Percentiles rank a stretch among this genome's conserved stretches.
Conservation (phyloP, 2,113 vertebrate species). For the Muntiacus muntjak region DNA sequence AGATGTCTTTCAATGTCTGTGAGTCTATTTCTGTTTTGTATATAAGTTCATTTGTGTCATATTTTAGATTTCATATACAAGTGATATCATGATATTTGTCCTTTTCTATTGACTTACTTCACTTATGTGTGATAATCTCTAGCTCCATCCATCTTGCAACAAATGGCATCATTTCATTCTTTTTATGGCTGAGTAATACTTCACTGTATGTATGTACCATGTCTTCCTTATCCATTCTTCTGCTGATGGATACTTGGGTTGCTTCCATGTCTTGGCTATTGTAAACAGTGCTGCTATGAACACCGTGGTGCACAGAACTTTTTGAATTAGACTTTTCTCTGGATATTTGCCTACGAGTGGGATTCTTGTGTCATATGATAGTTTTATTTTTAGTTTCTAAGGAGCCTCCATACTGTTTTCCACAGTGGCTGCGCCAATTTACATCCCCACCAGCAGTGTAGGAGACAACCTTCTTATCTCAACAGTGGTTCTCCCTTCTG, state of each 20-base stretch:
- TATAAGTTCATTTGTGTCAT: not conserved
- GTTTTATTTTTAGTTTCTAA: not conserved
- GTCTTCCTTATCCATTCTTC: not conserved
- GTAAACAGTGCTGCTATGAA: not conserved
- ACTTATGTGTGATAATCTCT: not conserved
- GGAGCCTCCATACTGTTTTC: not conserved
- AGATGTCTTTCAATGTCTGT: not conserved
- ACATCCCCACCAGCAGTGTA: not conserved
- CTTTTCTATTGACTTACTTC: not conserved
- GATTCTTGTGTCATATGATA: not conserved
- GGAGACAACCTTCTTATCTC: too few species aligned
- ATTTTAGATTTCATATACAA: not conserved
- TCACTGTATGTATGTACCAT: not conserved
- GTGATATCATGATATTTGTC: not conserved
- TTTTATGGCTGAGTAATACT: not conserved
- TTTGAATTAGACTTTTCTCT: not conserved
- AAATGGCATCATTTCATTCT: not conserved
- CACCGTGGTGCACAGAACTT: not conserved
- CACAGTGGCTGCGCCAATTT: not conserved
- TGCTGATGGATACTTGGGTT: not conserved
- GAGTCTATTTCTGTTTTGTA: not conserved
- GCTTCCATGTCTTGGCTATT: not conserved
- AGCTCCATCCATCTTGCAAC: not conserved
- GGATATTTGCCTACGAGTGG: not conserved
- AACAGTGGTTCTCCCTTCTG: not conserved